Conservation (phyloP, 2,888 invertebrate genomes). For the Smittia sp. region DNA sequence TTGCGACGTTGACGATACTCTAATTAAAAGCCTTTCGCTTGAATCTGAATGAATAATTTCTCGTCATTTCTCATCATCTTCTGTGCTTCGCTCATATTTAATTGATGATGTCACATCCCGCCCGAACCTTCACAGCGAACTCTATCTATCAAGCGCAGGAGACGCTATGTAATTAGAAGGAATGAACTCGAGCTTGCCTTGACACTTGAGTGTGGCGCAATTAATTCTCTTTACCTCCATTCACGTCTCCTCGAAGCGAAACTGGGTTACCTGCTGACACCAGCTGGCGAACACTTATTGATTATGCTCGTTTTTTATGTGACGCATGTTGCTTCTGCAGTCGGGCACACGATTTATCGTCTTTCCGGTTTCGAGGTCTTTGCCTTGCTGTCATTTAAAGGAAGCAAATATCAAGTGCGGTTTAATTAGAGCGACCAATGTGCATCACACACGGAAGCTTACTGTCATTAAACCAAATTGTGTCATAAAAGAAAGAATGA, state of each 20-base stretch:
- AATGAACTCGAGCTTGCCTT: too few relatives aligned
- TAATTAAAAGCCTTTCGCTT: conserved; percentile 1
- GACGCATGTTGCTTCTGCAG: not conserved
- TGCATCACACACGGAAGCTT: conserved; percentile 1
- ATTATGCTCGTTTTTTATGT: not conserved
- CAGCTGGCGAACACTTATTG: not conserved
- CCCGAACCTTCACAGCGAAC: not conserved
- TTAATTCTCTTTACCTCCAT: not conserved
- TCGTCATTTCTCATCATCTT: not conserved
- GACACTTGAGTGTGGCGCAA: too few relatives aligned
- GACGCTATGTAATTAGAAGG: not conserved
- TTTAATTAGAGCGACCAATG: not conserved
- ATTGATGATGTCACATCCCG: conserved; percentile 16
- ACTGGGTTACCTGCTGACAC: not conserved
- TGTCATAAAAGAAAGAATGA: conserved; percentile 12
- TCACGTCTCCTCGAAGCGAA: not conserved
- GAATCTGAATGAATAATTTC: not conserved
- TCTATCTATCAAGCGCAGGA: too few relatives aligned
- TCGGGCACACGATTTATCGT: too few relatives aligned
- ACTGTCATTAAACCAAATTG: conserved; percentile 21
- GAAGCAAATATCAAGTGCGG: not conserved
- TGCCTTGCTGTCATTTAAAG: not conserved
- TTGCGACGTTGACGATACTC: not conserved
- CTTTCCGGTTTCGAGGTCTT: too few relatives aligned
- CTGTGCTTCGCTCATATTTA: not conserved